A percentile compares a stretch with the other conserved stretches of the same genome.
Evolutionary conservation across 1,140 invertebrate genomes (phyloP).

Genomic region (Hycleus cichorii): DNA sequence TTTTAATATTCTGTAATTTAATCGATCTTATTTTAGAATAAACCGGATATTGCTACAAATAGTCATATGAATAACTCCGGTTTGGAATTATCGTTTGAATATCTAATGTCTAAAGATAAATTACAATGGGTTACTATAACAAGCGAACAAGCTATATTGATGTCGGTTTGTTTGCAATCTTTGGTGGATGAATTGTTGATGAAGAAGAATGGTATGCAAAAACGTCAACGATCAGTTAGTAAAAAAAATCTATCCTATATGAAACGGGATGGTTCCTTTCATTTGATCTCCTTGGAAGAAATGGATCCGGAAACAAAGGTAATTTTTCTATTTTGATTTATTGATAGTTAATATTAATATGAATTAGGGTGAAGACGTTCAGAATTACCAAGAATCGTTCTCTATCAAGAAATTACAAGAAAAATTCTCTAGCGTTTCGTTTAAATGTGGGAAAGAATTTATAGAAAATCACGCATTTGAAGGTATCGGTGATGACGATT

Average conservation of each 20-base stretch:
- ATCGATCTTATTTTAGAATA: constrained; percentile 31
- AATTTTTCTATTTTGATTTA: constrained; percentile 2
- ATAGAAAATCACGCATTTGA: constrained; percentile 85
- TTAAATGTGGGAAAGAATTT: constrained; percentile 55
- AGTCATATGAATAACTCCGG: constrained; percentile 33
- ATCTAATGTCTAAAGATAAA: constrained; percentile 85
- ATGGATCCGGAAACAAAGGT: constrained; percentile 41
- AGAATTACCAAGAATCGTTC: constrained; percentile 39
- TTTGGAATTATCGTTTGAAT: constrained; percentile 90
- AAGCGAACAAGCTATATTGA: constrained; percentile 87
- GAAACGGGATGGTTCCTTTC: constrained; percentile 48
- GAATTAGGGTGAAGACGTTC: background rate
- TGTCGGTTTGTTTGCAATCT: constrained; percentile 88
- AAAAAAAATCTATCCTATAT: constrained; percentile 44
- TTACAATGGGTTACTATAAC: constrained; percentile 87
- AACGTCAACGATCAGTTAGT: constrained; percentile 27
- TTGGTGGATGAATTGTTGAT: constrained; percentile 91
- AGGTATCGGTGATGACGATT: constrained; percentile 84
- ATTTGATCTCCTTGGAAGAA: constrained; percentile 40
- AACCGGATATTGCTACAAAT: constrained; percentile 29
- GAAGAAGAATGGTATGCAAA: constrained; percentile 59
- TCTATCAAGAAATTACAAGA: constrained; percentile 50
- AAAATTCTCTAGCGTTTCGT: constrained; percentile 53
- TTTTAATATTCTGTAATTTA: background rate
- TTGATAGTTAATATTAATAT: background rate